A percentile compares a stretch with the other conserved stretches of the same genome.
Conservation (phyloP, 2,113 vertebrate genomes). For the Brachyhypopomus occidentalis region DNA sequence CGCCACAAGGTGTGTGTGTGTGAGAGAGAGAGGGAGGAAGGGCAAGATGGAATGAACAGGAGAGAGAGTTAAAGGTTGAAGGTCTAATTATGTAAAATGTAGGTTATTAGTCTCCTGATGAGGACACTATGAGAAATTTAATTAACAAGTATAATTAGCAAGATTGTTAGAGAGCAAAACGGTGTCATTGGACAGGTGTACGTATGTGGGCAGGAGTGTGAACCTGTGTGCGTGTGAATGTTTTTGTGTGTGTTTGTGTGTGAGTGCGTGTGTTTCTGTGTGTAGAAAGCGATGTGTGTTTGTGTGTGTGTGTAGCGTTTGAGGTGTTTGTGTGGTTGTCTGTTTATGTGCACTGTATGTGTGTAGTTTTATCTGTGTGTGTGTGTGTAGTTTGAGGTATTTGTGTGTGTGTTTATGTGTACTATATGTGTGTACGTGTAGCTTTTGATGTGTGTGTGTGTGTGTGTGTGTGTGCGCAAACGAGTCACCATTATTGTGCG, state of each 20-base stretch:
- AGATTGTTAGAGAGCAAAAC: slow-evolving; percentile 84
- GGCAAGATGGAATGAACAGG: slow-evolving; percentile 47
- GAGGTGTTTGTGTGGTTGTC: slow-evolving; percentile 40
- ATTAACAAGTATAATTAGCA: slow-evolving; percentile 87
- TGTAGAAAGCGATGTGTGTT: slow-evolving; percentile 39
- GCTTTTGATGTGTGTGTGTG: slow-evolving; percentile 42
- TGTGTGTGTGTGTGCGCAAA: slow-evolving; percentile 49
- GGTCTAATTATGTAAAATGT: slow-evolving; percentile 85
- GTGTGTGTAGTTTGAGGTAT: slow-evolving; percentile 49
- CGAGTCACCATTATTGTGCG: slow-evolving; percentile 11
- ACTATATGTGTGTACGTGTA: slow-evolving; percentile 55
- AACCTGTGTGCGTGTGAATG: slow-evolving; percentile 50
- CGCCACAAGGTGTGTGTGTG: slow-evolving; percentile 12
- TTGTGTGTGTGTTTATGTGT: slow-evolving; percentile 53
- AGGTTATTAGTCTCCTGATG: slow-evolving; percentile 85
- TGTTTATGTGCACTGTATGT: slow-evolving; percentile 52
- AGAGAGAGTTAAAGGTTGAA: slow-evolving; percentile 74
- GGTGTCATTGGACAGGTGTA: slow-evolving; percentile 71
- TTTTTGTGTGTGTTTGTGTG: slow-evolving; percentile 44
- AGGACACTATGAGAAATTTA: slow-evolving; percentile 80
- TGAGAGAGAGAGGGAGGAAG: slow-evolving; percentile 38
- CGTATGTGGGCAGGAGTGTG: slow-evolving; percentile 61
- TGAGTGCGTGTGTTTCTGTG: slow-evolving; percentile 44
- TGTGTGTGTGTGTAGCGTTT: slow-evolving; percentile 46
- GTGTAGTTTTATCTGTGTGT: too few species aligned